Evolutionary conservation across 2,113 vertebrate genomes (phyloP), one percentile per base, ranked within the genome.

Genomic region (Stegastes partitus): DNA sequence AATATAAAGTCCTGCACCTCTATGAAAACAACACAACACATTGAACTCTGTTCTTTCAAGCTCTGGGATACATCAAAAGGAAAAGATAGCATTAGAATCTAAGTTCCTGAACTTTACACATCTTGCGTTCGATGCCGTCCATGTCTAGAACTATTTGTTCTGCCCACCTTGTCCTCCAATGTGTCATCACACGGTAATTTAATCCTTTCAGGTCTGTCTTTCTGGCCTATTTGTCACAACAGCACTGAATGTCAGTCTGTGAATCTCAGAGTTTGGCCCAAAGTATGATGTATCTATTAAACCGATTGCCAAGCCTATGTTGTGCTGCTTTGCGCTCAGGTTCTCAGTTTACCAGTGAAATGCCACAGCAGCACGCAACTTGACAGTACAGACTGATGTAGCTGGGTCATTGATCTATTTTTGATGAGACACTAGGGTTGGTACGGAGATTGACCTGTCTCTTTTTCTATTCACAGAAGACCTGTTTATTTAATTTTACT

Each of bases 291-390:
- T 57, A 64, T 11, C 26, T 11, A 1, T 72, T 56, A 21, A 70
- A 62, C 8, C 16, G 9, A 6, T 57, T 2, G 5, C 26, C 56
- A n/a, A 25, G 55, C 67, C 26, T 26, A 37, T 44, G 19, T 22
- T 77, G 45, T 1, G 63, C 51, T 72, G 61, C 31, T 65, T 25
- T 71, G 28, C 9, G 1, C 49, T 66, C 75, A 73, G 54, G 57
- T 82, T 77, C 59, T 49, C 45, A 53, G 49, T 37, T 72, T 53
- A 57, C 34, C 51, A 54, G 14, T 70, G 26, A 67, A 50, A 71
- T 42, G 2, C 18, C 64, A n/a, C n/a, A 62, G 55, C 14, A 68
- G 45, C 44, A 67, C 47, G 65, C 19, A 45, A 37, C 50, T 10
- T 39, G 18, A 51, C 54, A 16, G 49, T 19, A 56, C 56, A 68